phyloP scores from a whole-genome alignment of 1,140 invertebrate species.

The Metopolophium dirhodum region DNA sequence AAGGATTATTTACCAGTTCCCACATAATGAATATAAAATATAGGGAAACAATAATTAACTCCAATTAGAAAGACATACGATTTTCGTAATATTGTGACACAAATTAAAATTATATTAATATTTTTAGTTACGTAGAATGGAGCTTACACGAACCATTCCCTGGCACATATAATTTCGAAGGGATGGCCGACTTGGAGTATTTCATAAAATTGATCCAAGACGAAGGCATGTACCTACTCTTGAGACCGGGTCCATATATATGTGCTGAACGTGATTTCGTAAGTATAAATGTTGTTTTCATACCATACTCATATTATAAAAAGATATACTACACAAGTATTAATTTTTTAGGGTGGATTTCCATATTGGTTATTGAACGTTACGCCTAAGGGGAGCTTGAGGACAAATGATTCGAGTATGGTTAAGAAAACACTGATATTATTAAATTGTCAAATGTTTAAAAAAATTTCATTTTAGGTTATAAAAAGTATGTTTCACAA shows the following conservation, averaged over 20 bases:
- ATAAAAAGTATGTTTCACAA: slow-evolving; percentile 68
- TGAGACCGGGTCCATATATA: slow-evolving; percentile 92
- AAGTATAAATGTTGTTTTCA: slow-evolving; percentile 60
- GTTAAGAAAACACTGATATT: no score
- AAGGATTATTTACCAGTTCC: background rate
- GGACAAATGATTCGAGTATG: slow-evolving; percentile 71
- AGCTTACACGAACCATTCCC: slow-evolving; percentile 84
- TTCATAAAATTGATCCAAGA: slow-evolving; percentile 83
- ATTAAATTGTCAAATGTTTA: background rate
- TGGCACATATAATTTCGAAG: slow-evolving; percentile 75
- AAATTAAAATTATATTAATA: no score
- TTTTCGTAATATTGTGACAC: background rate
- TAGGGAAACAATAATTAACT: background rate
- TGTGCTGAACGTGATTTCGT: slow-evolving; percentile 86
- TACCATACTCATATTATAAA: background rate
- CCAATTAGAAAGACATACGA: background rate
- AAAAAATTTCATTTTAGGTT: slow-evolving; percentile 64
- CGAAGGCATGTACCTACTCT: slow-evolving; percentile 81
- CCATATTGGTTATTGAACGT: slow-evolving; percentile 80
- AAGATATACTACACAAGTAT: background rate
- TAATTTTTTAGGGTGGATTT: slow-evolving; percentile 76
- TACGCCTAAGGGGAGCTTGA: slow-evolving; percentile 73
- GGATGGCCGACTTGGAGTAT: slow-evolving; percentile 75
- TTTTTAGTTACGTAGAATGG: slow-evolving; percentile 90
- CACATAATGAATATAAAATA: background rate